Base-by-base conservation (phyloP, 2,888 invertebrate genomes). In the Dryobota labecula region DNA sequence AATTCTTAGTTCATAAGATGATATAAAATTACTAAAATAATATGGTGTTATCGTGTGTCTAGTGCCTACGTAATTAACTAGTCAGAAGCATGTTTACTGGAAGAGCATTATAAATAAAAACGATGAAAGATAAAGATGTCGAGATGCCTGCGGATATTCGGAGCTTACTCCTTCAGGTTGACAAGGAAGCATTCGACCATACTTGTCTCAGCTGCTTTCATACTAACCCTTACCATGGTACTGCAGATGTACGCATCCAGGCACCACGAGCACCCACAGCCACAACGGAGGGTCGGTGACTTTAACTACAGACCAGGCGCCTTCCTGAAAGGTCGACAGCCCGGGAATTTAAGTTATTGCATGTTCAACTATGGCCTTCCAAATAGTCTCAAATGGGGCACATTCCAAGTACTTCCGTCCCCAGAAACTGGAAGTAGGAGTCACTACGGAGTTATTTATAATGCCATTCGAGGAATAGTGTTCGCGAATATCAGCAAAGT, bases 361-460 rank as follows among this genome's bases (percentile, higher is more conserved):
- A 93, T 95, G 65, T 97, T 97, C 85, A 96, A 96, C 80, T 97
- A 97, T 86, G 97, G 96, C 58, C 92, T 97, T 60, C 97, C 97
- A 4, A 90, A 95, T 49, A 90, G 90, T 24, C 90, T 97, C n/a
- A 92, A 94, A 77, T 96, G 95, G 96, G 93, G 93, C 60, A 94
- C 90, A 71, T 92, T 94, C 79, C 92, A 89, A 83, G 82, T 97
- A 54, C 88, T 92, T 65, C 92, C 94, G 63, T 96, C 97, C 58
- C 97, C 97, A 18, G 97, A 97, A 93, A 87, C 94, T 62, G 97
- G 96, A n/a, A 92, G 87, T 38, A 93, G 94, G 67, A 96, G 97
- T 71, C 94, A 96, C 2, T 97, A 97, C 85, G 94, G 96, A 86
- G 96, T 97, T 38, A 94, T 97, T 57, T 97, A 97, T 84, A 96